Base-by-base conservation (phyloP, 2,888 invertebrate species). In the Leptura quadrifasciata region DNA sequence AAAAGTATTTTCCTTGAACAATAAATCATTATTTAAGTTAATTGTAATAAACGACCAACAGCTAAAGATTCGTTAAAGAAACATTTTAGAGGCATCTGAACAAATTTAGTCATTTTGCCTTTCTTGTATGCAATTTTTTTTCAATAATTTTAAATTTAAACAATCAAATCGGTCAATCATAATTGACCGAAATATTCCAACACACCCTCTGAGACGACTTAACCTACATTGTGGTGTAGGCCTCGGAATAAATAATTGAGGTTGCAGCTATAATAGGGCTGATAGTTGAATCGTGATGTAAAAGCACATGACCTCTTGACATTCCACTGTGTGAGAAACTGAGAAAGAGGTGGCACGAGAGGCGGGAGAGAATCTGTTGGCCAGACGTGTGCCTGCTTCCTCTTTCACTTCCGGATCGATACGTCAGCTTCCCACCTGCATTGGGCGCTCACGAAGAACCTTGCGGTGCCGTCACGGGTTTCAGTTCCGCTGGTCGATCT, bases 351-450 rank as follows among this genome's bases (percentile, higher is more conserved):
- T 55, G 72, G 71, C 71, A 63, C 31, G 72, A 61, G 71, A 55
- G 67, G 65, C 55, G 72, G 57, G 67, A 61, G 63, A 63, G 71
- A 64, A 64, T 70, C 71, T 47, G 70, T 72, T 72, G 75, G 75
- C 67, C 75, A 75, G 75, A 75, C 75, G 72, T 75, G 61, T 72
- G 72, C 65, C 72, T 60, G 69, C 70, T 75, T 75, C 75, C 75
- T 75, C 70, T 70, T 70, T 75, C 70, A 61, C 65, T 75, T 75
- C 75, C 75, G 75, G 75, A 75, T 75, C 75, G 75, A 75, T 75
- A 75, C 57, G 75, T 75, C 75, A 75, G 75, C 75, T 70, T 75
- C 75, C 75, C 71, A 75, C 75, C 75, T 75, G 75, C 75, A 75
- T 58, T 39, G 60, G 65, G 64, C 64, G 35, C 70, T 39, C 71